A percentile compares a stretch with the other conserved stretches of the same genome.
Evolutionary conservation across 2,113 vertebrate genomes (phyloP).

Genomic region (Epinephelus cyanopodus): DNA sequence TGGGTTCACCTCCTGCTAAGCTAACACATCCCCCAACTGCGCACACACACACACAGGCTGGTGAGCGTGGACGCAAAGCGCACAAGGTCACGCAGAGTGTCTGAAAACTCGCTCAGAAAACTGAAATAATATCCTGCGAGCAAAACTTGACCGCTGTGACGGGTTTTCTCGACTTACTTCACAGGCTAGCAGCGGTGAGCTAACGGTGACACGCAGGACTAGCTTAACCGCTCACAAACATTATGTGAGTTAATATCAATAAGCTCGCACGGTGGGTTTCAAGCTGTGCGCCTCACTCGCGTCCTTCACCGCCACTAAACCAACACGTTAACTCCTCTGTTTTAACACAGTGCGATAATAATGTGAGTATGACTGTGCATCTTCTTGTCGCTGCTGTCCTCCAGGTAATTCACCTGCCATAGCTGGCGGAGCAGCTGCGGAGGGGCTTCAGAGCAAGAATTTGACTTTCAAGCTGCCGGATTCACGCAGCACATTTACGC

Average conservation of each 20-base stretch:
- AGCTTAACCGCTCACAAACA: not conserved
- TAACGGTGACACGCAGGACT: not conserved
- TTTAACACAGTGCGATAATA: not conserved
- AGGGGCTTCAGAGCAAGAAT: constrained; percentile 52
- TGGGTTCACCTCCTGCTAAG: not conserved
- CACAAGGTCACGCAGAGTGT: constrained; percentile 69
- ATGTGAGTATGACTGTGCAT: not conserved
- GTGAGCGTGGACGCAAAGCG: constrained; percentile 15
- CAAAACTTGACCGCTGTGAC: not conserved
- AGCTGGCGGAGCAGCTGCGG: constrained; percentile 12
- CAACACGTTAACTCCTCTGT: not conserved
- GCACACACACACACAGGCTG: constrained; percentile 10
- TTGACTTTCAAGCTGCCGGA: constrained; percentile 72
- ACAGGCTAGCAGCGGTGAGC: not conserved
- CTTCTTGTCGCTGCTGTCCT: not conserved
- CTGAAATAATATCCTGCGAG: not conserved
- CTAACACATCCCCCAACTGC: constrained; percentile 8
- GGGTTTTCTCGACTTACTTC: not conserved
- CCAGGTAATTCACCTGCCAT: constrained; percentile 56
- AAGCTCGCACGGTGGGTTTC: not conserved
- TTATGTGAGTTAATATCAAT: not conserved
- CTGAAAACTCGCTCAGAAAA: constrained; percentile 23
- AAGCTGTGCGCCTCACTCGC: not conserved
- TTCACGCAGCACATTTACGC: constrained; percentile 59
- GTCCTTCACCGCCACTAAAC: constrained; percentile 35